phyloP scores from a whole-genome alignment of 2,113 vertebrate species.

The Phasianus colchicus region DNA sequence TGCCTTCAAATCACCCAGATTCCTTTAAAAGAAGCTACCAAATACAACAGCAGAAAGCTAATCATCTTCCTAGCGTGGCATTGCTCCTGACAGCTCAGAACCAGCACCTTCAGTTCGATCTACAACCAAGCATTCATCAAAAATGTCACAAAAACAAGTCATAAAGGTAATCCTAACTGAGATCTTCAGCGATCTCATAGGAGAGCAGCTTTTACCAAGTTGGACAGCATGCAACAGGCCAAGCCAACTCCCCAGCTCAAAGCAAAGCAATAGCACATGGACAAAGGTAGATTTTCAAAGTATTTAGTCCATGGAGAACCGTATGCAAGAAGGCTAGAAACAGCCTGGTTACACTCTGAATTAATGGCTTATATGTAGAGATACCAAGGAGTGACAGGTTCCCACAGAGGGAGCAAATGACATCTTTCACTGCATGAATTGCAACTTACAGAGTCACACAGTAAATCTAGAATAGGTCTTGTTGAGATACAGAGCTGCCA shows the following conservation, averaged over 20 bases:
- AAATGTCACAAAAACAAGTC: not conserved
- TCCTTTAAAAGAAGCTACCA: not conserved
- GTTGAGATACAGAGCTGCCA: not conserved
- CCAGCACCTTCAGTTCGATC: not conserved
- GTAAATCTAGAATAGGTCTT: not conserved
- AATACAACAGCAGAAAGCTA: not conserved
- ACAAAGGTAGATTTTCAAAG: not conserved
- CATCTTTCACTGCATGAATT: not conserved
- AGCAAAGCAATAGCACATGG: not conserved
- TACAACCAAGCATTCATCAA: not conserved
- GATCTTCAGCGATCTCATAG: not conserved
- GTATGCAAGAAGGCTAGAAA: not conserved
- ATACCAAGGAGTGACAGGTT: not conserved
- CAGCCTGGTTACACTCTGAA: not conserved
- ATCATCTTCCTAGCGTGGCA: not conserved
- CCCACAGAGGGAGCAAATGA: not conserved
- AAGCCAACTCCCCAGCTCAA: conserved; percentile 1
- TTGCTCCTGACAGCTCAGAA: not conserved
- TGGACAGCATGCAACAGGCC: not conserved
- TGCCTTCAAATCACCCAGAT: not conserved
- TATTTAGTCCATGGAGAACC: not conserved
- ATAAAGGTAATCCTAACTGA: not conserved
- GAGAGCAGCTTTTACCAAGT: not conserved
- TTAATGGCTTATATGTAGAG: not conserved
- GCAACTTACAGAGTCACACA: not conserved